Conservation (phyloP, 2,888 invertebrate genomes). For the Plemyria rubiginata region DNA sequence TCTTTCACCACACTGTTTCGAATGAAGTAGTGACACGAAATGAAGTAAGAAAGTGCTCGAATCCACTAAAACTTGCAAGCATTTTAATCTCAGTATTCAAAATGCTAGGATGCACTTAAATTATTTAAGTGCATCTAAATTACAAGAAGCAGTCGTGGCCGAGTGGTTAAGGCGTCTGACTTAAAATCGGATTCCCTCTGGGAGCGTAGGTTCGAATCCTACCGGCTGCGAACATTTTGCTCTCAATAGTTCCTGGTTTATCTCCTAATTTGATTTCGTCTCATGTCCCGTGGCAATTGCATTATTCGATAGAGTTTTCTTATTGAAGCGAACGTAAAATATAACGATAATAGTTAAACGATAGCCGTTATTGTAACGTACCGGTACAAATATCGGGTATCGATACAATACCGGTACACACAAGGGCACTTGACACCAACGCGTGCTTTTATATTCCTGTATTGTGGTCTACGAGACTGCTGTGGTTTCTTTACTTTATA, state of each 20-base stretch:
- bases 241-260: slow-evolving; percentile 6
- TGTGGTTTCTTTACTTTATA: background rate
- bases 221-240: slow-evolving; percentile 87
- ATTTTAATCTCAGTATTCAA: background rate
- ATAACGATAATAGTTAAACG: slow-evolving; percentile 56
- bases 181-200: slow-evolving; percentile 95
- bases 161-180: slow-evolving; percentile 95
- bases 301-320: slow-evolving; percentile 42
- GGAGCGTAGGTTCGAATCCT: slow-evolving; percentile 96
- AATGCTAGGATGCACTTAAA: background rate
- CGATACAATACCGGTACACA: slow-evolving; percentile 38
- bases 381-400: slow-evolving; percentile 40
- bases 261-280: slow-evolving; percentile 36
- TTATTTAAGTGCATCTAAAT: background rate
- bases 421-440: slow-evolving; percentile 29
- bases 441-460: slow-evolving; percentile 26
- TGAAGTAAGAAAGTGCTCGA: too few species aligned
- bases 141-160: slow-evolving; percentile 89
- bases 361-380: slow-evolving; percentile 55
- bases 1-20: too few species aligned
- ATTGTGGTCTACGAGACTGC: slow-evolving; percentile 9
- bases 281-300: slow-evolving; percentile 41
- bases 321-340: slow-evolving; percentile 55
- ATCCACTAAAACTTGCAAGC: background rate
- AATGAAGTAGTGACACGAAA: too few species aligned